Conservation (phyloP, 2,888 invertebrate genomes). For the Nematopogon swammerdamellus region DNA sequence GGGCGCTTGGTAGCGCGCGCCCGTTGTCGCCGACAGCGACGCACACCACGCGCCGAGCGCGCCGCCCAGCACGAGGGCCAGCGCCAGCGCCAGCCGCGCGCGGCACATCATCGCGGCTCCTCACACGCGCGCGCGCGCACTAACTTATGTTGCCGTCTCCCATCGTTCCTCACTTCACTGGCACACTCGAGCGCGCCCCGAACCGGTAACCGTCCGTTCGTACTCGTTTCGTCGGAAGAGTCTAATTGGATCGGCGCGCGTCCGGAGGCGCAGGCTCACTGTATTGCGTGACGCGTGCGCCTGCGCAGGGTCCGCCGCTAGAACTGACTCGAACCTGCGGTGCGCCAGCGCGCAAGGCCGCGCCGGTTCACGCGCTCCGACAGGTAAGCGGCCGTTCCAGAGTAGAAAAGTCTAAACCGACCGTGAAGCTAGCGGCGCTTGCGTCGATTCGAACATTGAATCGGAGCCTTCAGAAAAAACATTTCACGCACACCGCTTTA, state of each 20-base stretch:
- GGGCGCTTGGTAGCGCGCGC: constrained; percentile 72
- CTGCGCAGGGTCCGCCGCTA: constrained; percentile 48
- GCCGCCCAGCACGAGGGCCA: constrained; percentile 41
- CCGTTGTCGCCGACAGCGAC: constrained; percentile 45
- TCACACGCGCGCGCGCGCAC: constrained; percentile 19
- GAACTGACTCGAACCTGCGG: constrained; percentile 49
- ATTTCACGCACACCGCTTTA: constrained; percentile 34
- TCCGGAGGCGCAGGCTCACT: constrained; percentile 23
- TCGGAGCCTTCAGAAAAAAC: constrained; percentile 48
- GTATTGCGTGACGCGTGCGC: constrained; percentile 37
- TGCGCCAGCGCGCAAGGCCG: constrained; percentile 61
- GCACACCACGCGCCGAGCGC: constrained; percentile 38
- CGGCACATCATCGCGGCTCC: constrained; percentile 34
- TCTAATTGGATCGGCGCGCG: constrained; percentile 51
- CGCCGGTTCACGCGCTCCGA: constrained; percentile 60
- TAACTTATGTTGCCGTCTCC: constrained; percentile 21
- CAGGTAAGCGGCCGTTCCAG: constrained; percentile 44
- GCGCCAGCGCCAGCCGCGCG: constrained; percentile 36
- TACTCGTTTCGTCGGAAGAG: constrained; percentile 52
- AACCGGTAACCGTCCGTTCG: constrained; percentile 39
- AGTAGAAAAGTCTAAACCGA: constrained; percentile 34
- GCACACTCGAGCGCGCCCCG: constrained; percentile 15
- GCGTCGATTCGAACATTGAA: constrained; percentile 25
- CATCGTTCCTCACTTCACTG: background rate
- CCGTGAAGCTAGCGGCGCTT: constrained; percentile 26